Base-by-base conservation (phyloP, 2,888 invertebrate genomes). In the Smittia sp. region DNA sequence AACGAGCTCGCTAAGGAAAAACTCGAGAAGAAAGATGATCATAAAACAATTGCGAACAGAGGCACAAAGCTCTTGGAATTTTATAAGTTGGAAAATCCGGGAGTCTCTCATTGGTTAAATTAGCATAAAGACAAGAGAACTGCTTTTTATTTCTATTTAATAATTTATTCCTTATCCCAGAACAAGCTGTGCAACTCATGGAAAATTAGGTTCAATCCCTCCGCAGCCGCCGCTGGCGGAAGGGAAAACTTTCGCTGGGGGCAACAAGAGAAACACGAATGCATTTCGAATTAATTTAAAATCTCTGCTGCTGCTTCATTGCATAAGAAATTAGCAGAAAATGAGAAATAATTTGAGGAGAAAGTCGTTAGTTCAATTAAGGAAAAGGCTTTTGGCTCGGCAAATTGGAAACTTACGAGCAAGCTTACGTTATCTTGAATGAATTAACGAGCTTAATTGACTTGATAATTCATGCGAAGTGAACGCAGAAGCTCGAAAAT, bases 211-310 rank as follows among this genome's bases (percentile, higher is more conserved):
- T 46, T 46, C 15, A 46, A 11, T 2, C 11, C 7, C 38, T 46
- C n/a, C n/a, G 11, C 11, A 46, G 46, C 11, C 3, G 6, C 15
- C n/a, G 6, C n/a, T 46, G 6, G 46, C 46, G n/a, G n/a, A 46
- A n/a, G 15, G 46, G 2, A 46, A 46, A 46, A 46, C 4, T 32
- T 32, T 32, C 32, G 4, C 9, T 9, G 9, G 9, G 46, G 46
- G 46, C 46, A 15, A 46, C 7, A 38, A 38, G 11, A 11, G 38
- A 38, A 38, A 9, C 11, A 11, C 11, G 46, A 46, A n/a, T 46
- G 46, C 46, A 46, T 46, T 46, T 46, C 46, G 46, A 46, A 46
- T 46, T 46, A 46, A 46, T n/a, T n/a, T 46, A n/a, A n/a, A 46
- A 46, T 46, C 46, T 46, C n/a, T 2, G 46, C 46, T 46, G 2